Conservation (phyloP, 2,888 invertebrate species). For the Chironomus tentans region DNA sequence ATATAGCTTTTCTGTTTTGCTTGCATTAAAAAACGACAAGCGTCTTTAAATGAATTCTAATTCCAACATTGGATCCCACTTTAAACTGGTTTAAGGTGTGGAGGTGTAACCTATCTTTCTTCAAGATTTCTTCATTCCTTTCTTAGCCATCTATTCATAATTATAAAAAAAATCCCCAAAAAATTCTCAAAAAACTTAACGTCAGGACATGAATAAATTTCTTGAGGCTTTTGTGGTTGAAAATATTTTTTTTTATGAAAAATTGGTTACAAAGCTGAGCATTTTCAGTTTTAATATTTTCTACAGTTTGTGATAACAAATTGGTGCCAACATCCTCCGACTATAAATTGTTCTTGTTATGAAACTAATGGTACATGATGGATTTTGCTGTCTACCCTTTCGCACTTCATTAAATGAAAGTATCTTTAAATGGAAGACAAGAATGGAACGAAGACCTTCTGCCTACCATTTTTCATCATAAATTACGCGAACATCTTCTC, state of each 20-base stretch:
- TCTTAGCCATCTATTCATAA: too few relatives aligned
- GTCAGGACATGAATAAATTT: background rate
- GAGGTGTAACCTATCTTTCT: too few relatives aligned
- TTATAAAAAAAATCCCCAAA: background rate
- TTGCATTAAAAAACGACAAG: too few relatives aligned
- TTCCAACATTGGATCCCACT: too few relatives aligned
- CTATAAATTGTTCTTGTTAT: background rate
- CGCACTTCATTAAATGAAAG: conserved; percentile 1
- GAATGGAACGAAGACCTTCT: background rate
- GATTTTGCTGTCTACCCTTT: conserved; percentile 1
- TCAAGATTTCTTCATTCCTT: too few relatives aligned
- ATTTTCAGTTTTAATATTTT: background rate
- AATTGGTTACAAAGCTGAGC: too few relatives aligned
- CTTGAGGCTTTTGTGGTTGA: background rate
- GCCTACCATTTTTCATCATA: conserved; percentile 4
- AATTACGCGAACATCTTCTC: background rate
- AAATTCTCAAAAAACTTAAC: background rate
- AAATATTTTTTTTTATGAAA: too few relatives aligned
- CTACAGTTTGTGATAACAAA: background rate
- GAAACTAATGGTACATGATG: conserved; percentile 8
- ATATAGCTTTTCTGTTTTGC: too few relatives aligned
- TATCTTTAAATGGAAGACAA: background rate
- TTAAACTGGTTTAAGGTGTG: too few relatives aligned
- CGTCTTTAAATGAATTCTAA: too few relatives aligned
- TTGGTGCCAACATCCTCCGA: background rate